These are phyloP conservation scores for Prosopocoilus inquinatus DNA, from an alignment of 2,888 invertebrate species.

Conservation along the genomic window DNA sequence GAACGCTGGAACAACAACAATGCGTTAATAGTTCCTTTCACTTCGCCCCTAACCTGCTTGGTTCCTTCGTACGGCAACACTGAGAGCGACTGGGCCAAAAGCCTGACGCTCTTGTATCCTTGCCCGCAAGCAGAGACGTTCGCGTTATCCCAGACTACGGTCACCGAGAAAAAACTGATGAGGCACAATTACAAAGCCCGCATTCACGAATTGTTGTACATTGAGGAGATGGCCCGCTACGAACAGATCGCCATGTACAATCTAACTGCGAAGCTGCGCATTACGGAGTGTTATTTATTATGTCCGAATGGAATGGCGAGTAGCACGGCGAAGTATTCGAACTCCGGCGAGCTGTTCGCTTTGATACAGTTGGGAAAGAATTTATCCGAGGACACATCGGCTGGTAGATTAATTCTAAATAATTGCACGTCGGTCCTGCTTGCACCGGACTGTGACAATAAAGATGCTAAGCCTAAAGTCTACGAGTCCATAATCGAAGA, in stretches of 20 bases:
- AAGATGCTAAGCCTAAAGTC: conserved; percentile 51
- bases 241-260: conserved; percentile 70
- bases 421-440: conserved; percentile 72
- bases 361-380: conserved; percentile 69
- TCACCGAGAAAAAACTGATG: conserved; percentile 61
- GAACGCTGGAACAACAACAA: conserved; percentile 58
- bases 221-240: conserved; percentile 73
- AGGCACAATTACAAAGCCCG: conserved; percentile 69
- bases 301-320: conserved; percentile 67
- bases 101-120: conserved; percentile 62
- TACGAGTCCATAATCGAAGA: conserved; percentile 73
- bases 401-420: conserved; percentile 74
- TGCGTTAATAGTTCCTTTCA: conserved; percentile 47
- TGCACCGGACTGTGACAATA: conserved; percentile 27
- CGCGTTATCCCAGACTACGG: conserved; percentile 65
- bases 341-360: conserved; percentile 74
- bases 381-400: conserved; percentile 78
- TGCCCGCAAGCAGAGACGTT: conserved; percentile 66
- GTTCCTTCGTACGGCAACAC: conserved; percentile 29
- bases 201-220: conserved; percentile 72
- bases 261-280: conserved; percentile 60
- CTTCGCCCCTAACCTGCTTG: conserved; percentile 33
- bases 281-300: conserved; percentile 67
- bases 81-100: conserved; percentile 54
- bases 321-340: conserved; percentile 73